A percentile compares a stretch with the other conserved stretches of the same genome.
These are phyloP conservation scores for Achlya flavicornis DNA, from an alignment of 2,888 invertebrate genomes.

Conservation along the genomic window DNA sequence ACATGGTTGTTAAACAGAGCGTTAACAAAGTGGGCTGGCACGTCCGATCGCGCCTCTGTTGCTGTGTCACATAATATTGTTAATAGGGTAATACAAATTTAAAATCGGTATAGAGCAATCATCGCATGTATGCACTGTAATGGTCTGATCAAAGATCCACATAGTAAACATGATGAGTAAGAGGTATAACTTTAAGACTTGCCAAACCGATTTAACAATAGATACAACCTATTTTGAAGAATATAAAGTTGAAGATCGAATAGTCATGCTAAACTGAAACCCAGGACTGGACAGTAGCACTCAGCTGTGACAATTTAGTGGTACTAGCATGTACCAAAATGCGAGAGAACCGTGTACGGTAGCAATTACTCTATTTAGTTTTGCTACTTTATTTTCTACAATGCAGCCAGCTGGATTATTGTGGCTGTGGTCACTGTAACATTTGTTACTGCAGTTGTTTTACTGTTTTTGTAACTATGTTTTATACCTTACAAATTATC, in stretches of 20 bases:
- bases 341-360: conserved; percentile 15
- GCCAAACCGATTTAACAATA: no score
- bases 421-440: background rate
- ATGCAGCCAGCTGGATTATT: conserved; percentile 10
- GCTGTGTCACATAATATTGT: conserved; percentile 21
- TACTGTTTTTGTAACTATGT: conserved; percentile 11
- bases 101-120: no score
- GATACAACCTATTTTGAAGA: background rate
- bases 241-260: background rate
- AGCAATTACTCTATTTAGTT: conserved; percentile 33
- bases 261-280: background rate
- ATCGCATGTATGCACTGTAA: no score
- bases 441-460: conserved; percentile 15
- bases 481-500: background rate
- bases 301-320: conserved; percentile 18
- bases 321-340: conserved; percentile 22
- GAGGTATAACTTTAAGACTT: no score
- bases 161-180: no score
- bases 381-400: conserved; percentile 28
- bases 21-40: conserved; percentile 47
- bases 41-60: conserved; percentile 41
- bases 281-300: conserved; percentile 16
- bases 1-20: conserved; percentile 63
- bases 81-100: no score
- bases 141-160: no score